A percentile compares a stretch with the other conserved stretches of the same genome.
phyloP scores from a whole-genome alignment of 2,888 invertebrate species.

The Calephelis perditalis region DNA sequence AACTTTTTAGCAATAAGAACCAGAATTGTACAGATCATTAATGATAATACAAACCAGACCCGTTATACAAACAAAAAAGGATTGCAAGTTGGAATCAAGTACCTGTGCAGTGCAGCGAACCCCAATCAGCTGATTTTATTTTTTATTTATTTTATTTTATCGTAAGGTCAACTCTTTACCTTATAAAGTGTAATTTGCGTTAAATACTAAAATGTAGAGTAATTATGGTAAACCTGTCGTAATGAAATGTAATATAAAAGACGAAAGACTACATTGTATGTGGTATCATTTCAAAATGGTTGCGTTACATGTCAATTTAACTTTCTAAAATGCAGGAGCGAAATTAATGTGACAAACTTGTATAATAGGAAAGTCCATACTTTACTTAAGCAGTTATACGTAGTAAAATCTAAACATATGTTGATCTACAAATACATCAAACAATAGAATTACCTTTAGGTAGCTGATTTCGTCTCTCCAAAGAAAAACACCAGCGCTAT shows the following conservation, averaged over 20 bases:
- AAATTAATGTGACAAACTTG: slow-evolving; percentile 18
- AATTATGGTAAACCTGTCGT: slow-evolving; percentile 1
- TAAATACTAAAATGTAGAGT: background rate
- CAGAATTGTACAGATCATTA: background rate
- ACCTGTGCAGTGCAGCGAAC: slow-evolving; percentile 5
- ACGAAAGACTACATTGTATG: slow-evolving; percentile 13
- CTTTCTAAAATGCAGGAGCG: slow-evolving; percentile 47
- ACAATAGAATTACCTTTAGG: slow-evolving; percentile 58
- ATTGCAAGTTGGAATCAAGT: background rate
- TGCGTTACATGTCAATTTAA: slow-evolving; percentile 40
- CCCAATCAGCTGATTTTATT: slow-evolving; percentile 24
- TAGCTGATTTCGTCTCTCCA: slow-evolving; percentile 61
- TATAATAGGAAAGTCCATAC: slow-evolving; percentile 12
- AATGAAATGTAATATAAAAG: slow-evolving; percentile 12
- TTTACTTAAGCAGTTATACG: slow-evolving; percentile 12
- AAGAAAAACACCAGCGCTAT: slow-evolving; percentile 68
- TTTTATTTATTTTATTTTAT: no score
- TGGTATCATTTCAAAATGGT: slow-evolving; percentile 34
- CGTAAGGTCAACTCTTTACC: background rate
- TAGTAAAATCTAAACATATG: slow-evolving; percentile 51
- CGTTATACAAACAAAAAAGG: slow-evolving; percentile 34
- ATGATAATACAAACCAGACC: slow-evolving; percentile 26
- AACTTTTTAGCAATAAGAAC: background rate
- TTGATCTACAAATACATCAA: slow-evolving; percentile 34
- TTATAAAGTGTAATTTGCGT: background rate